A percentile compares a stretch with the other conserved stretches of the same genome.
phyloP scores from a whole-genome alignment of 2,113 vertebrate species.

The Bos taurus region ARS-UCD2.0 NC_037344.1:47139001-47139500 shows the following conservation, averaged over 20 bases:
- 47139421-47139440: not conserved
- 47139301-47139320: not conserved
- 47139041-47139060: not conserved
- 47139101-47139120: not conserved
- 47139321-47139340: not conserved
- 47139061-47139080: not conserved
- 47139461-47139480: not conserved
- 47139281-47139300: not conserved
- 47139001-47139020: not conserved
- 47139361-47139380: too few relatives aligned
- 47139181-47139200: not conserved
- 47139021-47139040: not conserved
- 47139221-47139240: not conserved
- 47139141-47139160: not conserved
- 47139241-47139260: not conserved
- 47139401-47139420: accelerated
- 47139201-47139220: not conserved
- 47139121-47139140: not conserved
- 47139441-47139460: not conserved
- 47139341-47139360: not conserved
- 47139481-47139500: not conserved
- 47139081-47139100: not conserved
- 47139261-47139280: not conserved
- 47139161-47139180: not conserved
- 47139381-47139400: not conserved